phyloP scores from a whole-genome alignment of 1,140 invertebrate genomes.

The Anastrepha ludens region DNA sequence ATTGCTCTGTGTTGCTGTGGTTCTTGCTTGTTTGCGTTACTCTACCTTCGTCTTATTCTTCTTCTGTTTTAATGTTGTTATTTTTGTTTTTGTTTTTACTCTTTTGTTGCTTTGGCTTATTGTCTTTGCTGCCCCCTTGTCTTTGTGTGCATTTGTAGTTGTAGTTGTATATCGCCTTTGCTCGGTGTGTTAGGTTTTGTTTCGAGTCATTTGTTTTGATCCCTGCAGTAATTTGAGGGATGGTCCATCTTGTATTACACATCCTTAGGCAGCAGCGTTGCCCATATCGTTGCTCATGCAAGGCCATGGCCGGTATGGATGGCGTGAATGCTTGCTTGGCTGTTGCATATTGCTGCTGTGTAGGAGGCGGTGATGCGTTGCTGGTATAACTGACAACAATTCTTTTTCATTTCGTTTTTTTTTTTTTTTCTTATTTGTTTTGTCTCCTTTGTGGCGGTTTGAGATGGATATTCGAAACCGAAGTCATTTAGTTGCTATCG shows the following conservation, averaged over 20 bases:
- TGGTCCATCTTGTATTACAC: conserved; percentile 55
- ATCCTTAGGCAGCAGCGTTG: neutral
- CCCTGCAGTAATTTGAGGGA: conserved; percentile 70
- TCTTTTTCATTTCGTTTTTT: neutral
- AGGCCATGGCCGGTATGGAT: neutral
- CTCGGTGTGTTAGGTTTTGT: conserved; percentile 66
- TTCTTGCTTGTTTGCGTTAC: neutral
- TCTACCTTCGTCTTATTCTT: neutral
- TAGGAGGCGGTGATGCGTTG: neutral
- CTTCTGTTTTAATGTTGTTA: neutral
- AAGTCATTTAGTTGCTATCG: conserved; percentile 42
- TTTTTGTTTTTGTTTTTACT: conserved; percentile 37
- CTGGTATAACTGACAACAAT: neutral
- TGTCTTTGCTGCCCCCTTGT: conserved; percentile 18
- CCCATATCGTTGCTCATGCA: conserved; percentile 15
- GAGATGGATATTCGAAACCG: conserved; percentile 30
- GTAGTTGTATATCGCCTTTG: conserved; percentile 58
- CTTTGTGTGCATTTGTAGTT: neutral
- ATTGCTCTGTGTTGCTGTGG: neutral
- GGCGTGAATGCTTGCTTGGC: neutral
- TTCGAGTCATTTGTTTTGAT: conserved; percentile 72
- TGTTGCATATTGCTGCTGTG: neutral
- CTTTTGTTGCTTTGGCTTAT: conserved; percentile 47
- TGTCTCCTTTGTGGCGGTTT: neutral
- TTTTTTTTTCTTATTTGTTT: neutral